Evolutionary conservation across 2,888 invertebrate species (phyloP).

Genomic region (Drosophila flavopinicola): DNA sequence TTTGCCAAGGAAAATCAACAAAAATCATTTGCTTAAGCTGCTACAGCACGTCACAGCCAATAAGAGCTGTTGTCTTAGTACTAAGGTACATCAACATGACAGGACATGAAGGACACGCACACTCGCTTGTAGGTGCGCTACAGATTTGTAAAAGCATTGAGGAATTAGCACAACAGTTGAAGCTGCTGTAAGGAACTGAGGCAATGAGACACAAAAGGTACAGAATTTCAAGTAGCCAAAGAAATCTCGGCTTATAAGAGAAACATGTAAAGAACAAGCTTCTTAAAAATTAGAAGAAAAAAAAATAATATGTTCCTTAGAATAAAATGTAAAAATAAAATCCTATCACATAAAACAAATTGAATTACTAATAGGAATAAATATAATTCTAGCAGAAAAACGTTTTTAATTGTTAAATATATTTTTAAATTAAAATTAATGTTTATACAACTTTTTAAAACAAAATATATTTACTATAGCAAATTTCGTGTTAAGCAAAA

Average conservation of each 20-base stretch:
- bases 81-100: slow-evolving; percentile 43
- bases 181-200: neutral
- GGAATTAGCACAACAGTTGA: slow-evolving; percentile 1
- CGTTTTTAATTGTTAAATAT: no score
- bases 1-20: slow-evolving; percentile 58
- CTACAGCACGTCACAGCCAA: slow-evolving; percentile 38
- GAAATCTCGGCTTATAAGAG: neutral
- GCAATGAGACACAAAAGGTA: neutral
- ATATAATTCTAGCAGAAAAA: no score
- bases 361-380: no score
- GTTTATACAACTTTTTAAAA: no score
- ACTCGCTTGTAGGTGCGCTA: neutral
- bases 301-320: no score
- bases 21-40: slow-evolving; percentile 56
- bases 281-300: no score
- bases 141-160: slow-evolving; percentile 13
- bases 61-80: slow-evolving; percentile 36
- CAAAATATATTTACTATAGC: no score
- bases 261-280: neutral
- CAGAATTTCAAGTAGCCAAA: neutral
- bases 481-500: neutral
- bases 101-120: slow-evolving; percentile 22
- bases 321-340: no score
- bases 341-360: no score
- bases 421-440: no score